Evolutionary conservation across 1,140 invertebrate genomes (phyloP), one percentile per base, ranked within the genome.

Genomic region (Anoplophora glabripennis): DNA sequence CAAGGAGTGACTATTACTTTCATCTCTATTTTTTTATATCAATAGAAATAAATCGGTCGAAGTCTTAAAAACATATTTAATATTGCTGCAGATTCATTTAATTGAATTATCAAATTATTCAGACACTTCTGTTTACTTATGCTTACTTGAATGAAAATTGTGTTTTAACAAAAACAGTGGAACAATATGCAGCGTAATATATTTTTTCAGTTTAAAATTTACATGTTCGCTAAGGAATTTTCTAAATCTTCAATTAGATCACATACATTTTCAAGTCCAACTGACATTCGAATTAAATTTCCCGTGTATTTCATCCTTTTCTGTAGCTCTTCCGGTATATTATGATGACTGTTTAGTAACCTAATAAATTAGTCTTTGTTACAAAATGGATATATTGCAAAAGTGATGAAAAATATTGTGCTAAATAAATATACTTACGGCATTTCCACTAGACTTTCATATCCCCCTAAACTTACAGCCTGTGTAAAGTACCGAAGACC

Each of bases 391-490:
- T n/a, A n/a, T n/a, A n/a, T n/a, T n/a, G n/a, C n/a, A n/a, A n/a
- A n/a, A n/a, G n/a, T 28, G 21, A 5, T 28, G 21, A 28, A 28
- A 28, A 28, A 28, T 28, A 28, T 28, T 28, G 5, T 28, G n/a
- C n/a, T n/a, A n/a, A n/a, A n/a, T n/a, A n/a, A 42, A 15, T 9
- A n/a, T 12, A 87, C 88, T 86, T 79, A 91, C 88, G 92, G 91
- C 60, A 90, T 75, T 78, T 91, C 89, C 1, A 87, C 89, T 36
- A 99, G 83, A 76, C 93, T 96, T 76, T 99, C 95, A 73, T 90
- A 96, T 47, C 95, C 95, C 46, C 96, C 96, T 33, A 99, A 81
- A 77, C 93, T 97, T 77, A 97, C 95, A 10, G 96, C 96, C n/a
- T 98, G 75, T 2, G 84, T 87, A 71, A 98, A 93, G 4, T 94